Evolutionary conservation across 2,888 invertebrate species (phyloP).

Genomic region (Invenusta paracnida): DNA sequence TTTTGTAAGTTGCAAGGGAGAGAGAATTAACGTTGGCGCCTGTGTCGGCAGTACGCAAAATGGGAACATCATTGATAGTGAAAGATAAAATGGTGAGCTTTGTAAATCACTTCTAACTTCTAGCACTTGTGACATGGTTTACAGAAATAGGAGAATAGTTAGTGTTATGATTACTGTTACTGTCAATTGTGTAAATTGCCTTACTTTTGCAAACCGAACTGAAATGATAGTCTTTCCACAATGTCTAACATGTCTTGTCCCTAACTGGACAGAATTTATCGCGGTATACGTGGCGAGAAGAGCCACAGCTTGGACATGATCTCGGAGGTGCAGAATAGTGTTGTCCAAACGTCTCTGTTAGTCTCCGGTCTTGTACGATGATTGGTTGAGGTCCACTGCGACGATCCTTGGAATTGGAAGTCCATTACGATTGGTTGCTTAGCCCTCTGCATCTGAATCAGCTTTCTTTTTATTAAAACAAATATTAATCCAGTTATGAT

Average conservation of each 20-base stretch:
- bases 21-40: background rate
- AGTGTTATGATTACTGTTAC: too few relatives aligned
- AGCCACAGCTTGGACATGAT: background rate
- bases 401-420: too few relatives aligned
- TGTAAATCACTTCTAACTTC: background rate
- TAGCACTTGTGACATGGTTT: background rate
- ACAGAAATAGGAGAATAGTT: background rate
- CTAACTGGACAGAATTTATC: background rate
- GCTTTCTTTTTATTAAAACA: too few relatives aligned
- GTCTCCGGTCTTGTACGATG: too few relatives aligned
- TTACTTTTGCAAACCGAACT: background rate
- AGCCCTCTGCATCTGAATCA: background rate
- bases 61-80: background rate
- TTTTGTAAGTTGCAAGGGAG: background rate
- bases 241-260: background rate
- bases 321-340: too few relatives aligned
- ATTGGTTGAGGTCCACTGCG: background rate
- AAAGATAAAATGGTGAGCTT: background rate
- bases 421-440: background rate
- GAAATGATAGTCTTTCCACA: background rate
- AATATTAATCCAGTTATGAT: too few relatives aligned
- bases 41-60: background rate
- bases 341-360: too few relatives aligned
- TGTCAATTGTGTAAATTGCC: background rate
- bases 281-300: background rate